Percentiles rank a stretch among this genome's conserved stretches.
phyloP scores from a whole-genome alignment of 1,140 invertebrate species.

The Brachionus plicatilis region DNA sequence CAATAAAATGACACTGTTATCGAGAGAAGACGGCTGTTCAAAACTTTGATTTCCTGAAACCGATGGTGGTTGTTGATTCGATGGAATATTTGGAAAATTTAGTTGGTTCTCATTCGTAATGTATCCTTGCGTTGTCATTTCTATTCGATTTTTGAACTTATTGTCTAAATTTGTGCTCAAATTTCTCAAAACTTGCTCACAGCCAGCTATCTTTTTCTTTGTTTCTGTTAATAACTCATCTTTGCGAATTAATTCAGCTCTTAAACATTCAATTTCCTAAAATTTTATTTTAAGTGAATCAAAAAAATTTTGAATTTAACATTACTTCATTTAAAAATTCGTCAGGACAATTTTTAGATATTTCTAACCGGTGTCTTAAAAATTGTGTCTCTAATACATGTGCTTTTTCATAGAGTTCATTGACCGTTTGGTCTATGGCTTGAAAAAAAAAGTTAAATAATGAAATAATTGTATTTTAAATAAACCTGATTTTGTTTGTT shows the following conservation, averaged over 20 bases:
- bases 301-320: neutral
- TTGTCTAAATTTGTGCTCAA: neutral
- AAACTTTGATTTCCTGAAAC: slow-evolving; percentile 27
- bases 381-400: neutral
- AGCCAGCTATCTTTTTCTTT: neutral
- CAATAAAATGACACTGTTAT: slow-evolving; percentile 12
- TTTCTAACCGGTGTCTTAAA: slow-evolving; percentile 6
- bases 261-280: slow-evolving; percentile 16
- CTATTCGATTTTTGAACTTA: slow-evolving; percentile 3
- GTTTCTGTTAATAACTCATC: neutral
- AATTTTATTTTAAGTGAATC: neutral
- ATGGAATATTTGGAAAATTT: slow-evolving; percentile 13
- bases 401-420: slow-evolving; percentile 18
- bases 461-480: neutral
- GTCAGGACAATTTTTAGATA: slow-evolving; percentile 1
- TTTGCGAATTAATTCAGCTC: neutral
- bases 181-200: slow-evolving; percentile 4
- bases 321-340: neutral
- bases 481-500: slow-evolving; percentile 4
- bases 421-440: neutral
- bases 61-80: slow-evolving; percentile 19
- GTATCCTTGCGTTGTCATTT: slow-evolving; percentile 26
- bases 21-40: neutral
- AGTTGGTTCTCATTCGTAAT: neutral
- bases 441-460: neutral